These are phyloP conservation scores for Xiphorhynchus erythropygius DNA, from an alignment of 2,797 vertebrate genomes.

Conservation along the genomic window DNA sequence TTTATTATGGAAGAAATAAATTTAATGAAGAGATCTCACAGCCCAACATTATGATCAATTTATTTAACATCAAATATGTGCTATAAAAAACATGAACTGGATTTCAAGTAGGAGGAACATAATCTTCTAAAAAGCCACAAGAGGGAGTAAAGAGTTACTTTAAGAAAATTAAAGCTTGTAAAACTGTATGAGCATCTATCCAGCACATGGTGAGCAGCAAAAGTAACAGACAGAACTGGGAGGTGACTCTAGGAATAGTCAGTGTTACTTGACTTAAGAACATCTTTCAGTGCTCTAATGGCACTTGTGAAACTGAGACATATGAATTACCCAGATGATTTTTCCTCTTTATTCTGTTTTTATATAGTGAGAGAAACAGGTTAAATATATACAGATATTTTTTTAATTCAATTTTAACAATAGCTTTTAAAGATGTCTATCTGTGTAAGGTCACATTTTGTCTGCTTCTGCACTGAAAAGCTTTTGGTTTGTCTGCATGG, in stretches of 20 bases:
- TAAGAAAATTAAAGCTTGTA: neutral
- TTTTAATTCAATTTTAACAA: neutral
- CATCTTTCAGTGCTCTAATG: neutral
- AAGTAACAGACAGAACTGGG: neutral
- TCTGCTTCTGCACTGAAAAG: neutral
- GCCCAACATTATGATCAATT: neutral
- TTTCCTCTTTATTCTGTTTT: neutral
- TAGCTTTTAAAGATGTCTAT: neutral
- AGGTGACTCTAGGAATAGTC: neutral
- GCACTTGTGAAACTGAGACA: neutral
- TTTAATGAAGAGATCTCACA: neutral
- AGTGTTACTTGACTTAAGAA: neutral
- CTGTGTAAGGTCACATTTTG: neutral
- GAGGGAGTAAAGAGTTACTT: conserved; percentile 46
- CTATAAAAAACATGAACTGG: neutral
- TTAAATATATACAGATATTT: neutral
- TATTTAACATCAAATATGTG: neutral
- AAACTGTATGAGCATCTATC: neutral
- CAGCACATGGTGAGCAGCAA: neutral
- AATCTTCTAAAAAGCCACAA: conserved; percentile 41
- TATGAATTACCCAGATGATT: neutral
- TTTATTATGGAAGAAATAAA: neutral
- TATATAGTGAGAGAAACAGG: neutral
- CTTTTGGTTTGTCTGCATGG: neutral
- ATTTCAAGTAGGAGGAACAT: neutral